A percentile compares a stretch with the other conserved stretches of the same genome.
Conservation (phyloP, 2,113 vertebrate species). For the Aythya baeri region DNA sequence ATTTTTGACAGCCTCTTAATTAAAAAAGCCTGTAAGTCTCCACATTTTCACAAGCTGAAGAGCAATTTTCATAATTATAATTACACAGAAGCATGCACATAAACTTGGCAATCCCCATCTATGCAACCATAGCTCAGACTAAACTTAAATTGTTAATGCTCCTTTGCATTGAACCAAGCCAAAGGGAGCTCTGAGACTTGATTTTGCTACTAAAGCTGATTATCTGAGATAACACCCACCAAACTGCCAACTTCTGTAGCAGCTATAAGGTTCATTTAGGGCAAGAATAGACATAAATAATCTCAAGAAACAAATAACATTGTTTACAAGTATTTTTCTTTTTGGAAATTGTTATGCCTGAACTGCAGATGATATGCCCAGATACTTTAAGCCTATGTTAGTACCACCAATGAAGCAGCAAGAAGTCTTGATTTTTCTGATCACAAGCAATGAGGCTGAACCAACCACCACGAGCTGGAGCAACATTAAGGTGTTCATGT, state of each 20-base stretch:
- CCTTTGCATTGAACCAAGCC: constrained; percentile 48
- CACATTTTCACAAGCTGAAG: constrained; percentile 50
- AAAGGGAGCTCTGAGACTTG: constrained; percentile 42
- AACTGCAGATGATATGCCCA: not conserved
- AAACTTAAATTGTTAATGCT: constrained; percentile 50
- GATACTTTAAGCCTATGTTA: not conserved
- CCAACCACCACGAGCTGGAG: not conserved
- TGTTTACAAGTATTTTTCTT: not conserved
- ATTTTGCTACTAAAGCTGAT: constrained; percentile 72
- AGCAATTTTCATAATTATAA: constrained; percentile 71
- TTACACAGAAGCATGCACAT: constrained; percentile 72
- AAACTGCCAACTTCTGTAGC: constrained; percentile 58
- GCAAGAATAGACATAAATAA: constrained; percentile 43
- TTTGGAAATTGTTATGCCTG: not conserved
- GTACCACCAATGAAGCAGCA: accelerated
- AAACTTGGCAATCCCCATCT: constrained; percentile 50
- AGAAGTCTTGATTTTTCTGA: not conserved
- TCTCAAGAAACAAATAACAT: not conserved
- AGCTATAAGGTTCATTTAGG: constrained; percentile 58
- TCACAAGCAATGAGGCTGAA: not conserved
- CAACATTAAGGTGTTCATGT: not conserved
- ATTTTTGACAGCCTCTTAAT: constrained; percentile 53
- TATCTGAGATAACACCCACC: constrained; percentile 62
- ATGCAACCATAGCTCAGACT: constrained; percentile 46
- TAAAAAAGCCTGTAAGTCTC: constrained; percentile 35